These are phyloP conservation scores for Drosophila stalkeri DNA, from an alignment of 2,888 invertebrate species.

Conservation along the genomic window DNA sequence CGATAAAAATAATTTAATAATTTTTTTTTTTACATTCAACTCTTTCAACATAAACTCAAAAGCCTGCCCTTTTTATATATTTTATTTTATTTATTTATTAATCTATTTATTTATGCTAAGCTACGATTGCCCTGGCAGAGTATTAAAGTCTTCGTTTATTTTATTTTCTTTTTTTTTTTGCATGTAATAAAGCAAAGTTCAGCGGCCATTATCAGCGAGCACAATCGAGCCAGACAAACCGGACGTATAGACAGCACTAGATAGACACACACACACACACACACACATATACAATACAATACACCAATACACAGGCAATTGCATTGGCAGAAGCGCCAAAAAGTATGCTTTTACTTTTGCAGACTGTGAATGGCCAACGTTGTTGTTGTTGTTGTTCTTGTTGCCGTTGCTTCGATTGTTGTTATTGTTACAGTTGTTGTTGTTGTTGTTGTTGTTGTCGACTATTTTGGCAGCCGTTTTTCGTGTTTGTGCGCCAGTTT, in stretches of 20 bases:
- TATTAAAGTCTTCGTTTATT: not conserved
- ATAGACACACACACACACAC: conserved; percentile 26
- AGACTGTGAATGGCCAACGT: conserved; percentile 44
- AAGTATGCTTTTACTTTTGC: conserved; percentile 66
- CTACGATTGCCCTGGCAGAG: not conserved
- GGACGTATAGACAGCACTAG: conserved; percentile 53
- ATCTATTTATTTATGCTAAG: not conserved
- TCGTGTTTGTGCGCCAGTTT: conserved; percentile 53
- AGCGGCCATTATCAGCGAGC: conserved; percentile 72
- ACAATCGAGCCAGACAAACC: conserved; percentile 59
- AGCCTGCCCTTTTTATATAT: too few species aligned
- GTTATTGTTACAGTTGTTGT: conserved; percentile 17
- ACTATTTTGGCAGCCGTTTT: conserved; percentile 58
- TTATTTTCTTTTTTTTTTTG: conserved; percentile 36
- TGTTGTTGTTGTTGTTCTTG: conserved; percentile 12
- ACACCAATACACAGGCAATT: conserved; percentile 25
- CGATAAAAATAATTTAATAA: too few species aligned
- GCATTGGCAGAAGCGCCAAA: conserved; percentile 51
- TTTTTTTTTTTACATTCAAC: too few species aligned
- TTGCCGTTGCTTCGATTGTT: not conserved
- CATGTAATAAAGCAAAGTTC: conserved; percentile 70
- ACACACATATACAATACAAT: conserved; percentile 6
- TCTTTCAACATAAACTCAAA: too few species aligned
- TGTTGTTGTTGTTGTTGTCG: conserved; percentile 19
- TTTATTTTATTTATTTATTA: not conserved